These are phyloP conservation scores for Oxyura jamaicensis DNA, from an alignment of 2,113 vertebrate genomes.

Conservation along the genomic window DNA sequence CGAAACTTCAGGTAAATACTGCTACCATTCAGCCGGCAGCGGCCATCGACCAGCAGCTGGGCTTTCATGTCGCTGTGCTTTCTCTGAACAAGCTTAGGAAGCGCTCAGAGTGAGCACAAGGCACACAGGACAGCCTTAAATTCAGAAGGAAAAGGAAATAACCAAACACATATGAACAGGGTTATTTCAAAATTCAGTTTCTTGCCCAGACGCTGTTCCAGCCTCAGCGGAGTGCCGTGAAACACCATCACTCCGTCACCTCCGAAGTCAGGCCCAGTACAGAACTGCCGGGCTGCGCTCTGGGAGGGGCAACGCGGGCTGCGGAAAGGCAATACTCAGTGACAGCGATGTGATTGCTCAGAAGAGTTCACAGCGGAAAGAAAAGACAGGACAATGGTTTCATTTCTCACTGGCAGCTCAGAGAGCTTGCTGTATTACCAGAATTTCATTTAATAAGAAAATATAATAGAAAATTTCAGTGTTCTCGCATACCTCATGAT, in stretches of 20 bases:
- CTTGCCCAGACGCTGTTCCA: background rate
- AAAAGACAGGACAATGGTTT: background rate
- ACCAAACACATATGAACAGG: background rate
- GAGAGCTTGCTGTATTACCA: background rate
- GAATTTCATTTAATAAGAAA: background rate
- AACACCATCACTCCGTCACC: rapidly evolving
- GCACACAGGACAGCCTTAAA: background rate
- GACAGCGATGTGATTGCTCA: rapidly evolving
- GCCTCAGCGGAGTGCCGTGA: background rate
- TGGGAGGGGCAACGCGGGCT: background rate
- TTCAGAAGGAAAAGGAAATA: background rate
- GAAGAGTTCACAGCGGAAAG: background rate
- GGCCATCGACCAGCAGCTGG: background rate
- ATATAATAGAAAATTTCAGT: background rate
- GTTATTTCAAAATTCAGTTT: background rate
- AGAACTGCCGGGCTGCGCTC: background rate
- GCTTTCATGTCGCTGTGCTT: rapidly evolving
- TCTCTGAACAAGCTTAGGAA: background rate
- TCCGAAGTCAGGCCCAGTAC: background rate
- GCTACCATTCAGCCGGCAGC: background rate
- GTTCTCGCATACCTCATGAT: slow-evolving; percentile 37
- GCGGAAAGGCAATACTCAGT: background rate
- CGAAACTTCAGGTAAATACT: background rate
- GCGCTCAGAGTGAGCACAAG: background rate
- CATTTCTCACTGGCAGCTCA: background rate